Evolutionary conservation across 2,797 vertebrate species (phyloP).

Genomic region (Hydrolagus colliei): DNA sequence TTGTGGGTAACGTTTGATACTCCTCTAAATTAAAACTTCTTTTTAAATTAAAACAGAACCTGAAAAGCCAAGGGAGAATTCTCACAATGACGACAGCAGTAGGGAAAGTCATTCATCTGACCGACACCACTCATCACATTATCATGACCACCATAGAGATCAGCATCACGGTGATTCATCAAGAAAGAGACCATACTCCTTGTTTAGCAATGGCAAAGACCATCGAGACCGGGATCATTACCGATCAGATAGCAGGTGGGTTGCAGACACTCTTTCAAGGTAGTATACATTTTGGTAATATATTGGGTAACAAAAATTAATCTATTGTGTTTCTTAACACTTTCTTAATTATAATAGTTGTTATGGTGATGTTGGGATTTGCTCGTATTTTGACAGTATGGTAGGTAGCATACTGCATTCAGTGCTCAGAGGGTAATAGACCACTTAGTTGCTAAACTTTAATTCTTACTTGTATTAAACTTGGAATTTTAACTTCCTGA

Average conservation of each 20-base stretch:
- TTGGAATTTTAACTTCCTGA: too few species aligned
- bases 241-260: slow-evolving; percentile 42
- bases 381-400: too few species aligned
- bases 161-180: slow-evolving; percentile 62
- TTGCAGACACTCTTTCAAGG: neutral
- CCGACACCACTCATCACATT: slow-evolving; percentile 69
- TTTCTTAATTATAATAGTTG: too few species aligned
- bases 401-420: too few species aligned
- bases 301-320: too few species aligned
- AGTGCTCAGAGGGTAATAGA: too few species aligned
- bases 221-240: slow-evolving; percentile 73
- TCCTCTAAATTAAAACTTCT: slow-evolving; percentile 35
- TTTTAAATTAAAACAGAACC: slow-evolving; percentile 63
- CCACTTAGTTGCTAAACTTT: too few species aligned
- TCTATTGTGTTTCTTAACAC: too few species aligned
- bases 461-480: too few species aligned
- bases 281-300: too few species aligned
- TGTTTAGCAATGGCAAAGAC: slow-evolving; percentile 94
- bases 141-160: slow-evolving; percentile 79
- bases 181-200: slow-evolving; percentile 82
- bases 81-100: slow-evolving; percentile 92
- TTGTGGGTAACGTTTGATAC: neutral
- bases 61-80: slow-evolving; percentile 80
- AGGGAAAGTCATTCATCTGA: slow-evolving; percentile 93
- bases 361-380: too few species aligned